phyloP scores from a whole-genome alignment of 2,113 vertebrate species.

The Puntigrus tetrazona region DNA sequence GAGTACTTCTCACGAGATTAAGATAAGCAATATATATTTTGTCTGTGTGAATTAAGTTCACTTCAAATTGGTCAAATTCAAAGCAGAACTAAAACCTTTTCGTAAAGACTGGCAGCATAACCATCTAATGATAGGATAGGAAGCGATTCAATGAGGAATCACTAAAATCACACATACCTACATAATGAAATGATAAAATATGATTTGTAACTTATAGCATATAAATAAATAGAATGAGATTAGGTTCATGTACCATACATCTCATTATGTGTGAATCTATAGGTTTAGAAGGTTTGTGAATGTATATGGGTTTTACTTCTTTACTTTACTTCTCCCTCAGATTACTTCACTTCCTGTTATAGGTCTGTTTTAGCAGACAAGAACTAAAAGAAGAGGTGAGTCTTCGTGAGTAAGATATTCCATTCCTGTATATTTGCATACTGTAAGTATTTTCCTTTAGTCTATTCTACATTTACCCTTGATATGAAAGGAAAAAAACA shows the following conservation, averaged over 20 bases:
- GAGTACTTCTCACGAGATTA: background rate
- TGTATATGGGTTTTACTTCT: background rate
- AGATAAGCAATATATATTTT: background rate
- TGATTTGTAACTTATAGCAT: background rate
- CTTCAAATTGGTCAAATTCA: background rate
- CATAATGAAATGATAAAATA: background rate
- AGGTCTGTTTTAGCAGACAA: background rate
- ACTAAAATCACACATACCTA: background rate
- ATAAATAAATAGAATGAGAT: background rate
- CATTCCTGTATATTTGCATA: background rate
- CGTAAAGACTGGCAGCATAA: background rate
- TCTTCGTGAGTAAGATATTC: background rate
- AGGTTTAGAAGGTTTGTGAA: background rate
- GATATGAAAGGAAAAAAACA: background rate
- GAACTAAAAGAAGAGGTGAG: background rate
- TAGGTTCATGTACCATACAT: background rate
- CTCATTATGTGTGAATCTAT: background rate
- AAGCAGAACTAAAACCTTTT: background rate
- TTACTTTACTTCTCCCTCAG: background rate
- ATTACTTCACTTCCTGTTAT: background rate
- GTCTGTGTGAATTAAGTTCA: background rate
- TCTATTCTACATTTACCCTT: background rate
- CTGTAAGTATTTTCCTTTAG: background rate
- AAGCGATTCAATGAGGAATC: background rate
- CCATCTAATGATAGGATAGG: background rate